Evolutionary conservation across 2,113 vertebrate species (phyloP).

Genomic region (Condylura cristata): DNA sequence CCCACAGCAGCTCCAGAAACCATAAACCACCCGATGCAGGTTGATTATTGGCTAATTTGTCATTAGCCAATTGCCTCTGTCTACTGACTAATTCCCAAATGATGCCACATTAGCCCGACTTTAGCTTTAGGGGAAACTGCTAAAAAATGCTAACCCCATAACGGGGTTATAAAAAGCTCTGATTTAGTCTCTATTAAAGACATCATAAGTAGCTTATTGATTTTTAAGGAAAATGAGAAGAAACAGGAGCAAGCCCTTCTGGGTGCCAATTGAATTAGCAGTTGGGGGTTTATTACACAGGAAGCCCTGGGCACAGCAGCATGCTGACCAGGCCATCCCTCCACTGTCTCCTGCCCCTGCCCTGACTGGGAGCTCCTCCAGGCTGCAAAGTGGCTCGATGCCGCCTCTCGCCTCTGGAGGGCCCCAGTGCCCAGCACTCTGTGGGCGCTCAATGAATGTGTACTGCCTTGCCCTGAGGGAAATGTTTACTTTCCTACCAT

Average conservation of each 20-base stretch:
- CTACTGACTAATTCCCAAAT: background rate
- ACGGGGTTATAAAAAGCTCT: background rate
- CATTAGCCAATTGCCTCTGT: background rate
- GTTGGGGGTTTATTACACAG: background rate
- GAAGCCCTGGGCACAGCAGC: background rate
- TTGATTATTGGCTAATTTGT: background rate
- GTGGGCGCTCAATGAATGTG: background rate
- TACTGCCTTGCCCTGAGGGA: background rate
- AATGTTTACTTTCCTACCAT: background rate
- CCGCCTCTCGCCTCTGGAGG: background rate
- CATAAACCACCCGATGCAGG: background rate
- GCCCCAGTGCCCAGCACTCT: background rate
- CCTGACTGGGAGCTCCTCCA: background rate
- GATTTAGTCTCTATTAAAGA: background rate
- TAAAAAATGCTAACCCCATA: conserved; percentile 9
- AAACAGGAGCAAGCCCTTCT: background rate
- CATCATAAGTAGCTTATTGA: background rate
- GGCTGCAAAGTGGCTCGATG: background rate
- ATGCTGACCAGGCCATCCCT: rapidly evolving
- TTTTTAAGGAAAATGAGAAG: conserved; percentile 29
- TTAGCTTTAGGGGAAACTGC: background rate
- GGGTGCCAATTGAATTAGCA: background rate
- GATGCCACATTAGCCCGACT: background rate
- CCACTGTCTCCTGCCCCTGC: background rate
- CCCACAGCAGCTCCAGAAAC: background rate